These are phyloP conservation scores for Pholis gunnellus DNA, from an alignment of 2,113 vertebrate genomes.

Conservation along the genomic window DNA sequence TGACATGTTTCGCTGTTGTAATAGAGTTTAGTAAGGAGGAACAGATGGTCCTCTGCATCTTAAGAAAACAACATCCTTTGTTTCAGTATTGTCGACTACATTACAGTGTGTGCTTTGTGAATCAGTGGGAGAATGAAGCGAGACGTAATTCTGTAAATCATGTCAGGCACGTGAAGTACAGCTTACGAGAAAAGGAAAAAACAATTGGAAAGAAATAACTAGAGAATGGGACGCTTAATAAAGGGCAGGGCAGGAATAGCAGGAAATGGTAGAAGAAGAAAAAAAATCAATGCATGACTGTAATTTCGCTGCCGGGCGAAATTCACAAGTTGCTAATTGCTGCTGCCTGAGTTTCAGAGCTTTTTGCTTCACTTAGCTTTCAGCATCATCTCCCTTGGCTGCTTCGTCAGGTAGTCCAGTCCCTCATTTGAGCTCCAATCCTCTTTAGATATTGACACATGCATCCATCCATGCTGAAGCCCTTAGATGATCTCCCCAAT, in stretches of 20 bases:
- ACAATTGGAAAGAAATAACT: not conserved
- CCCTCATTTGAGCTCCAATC: slow-evolving; percentile 67
- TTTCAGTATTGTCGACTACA: not conserved
- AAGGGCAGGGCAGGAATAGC: slow-evolving; percentile 16
- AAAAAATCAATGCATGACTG: slow-evolving; percentile 50
- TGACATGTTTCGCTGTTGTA: slow-evolving; percentile 47
- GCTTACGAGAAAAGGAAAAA: not conserved
- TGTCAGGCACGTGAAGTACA: slow-evolving; percentile 1
- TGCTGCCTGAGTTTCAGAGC: slow-evolving; percentile 30
- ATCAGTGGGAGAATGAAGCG: slow-evolving; percentile 9
- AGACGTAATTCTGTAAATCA: slow-evolving; percentile 12
- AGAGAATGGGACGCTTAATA: slow-evolving; percentile 14
- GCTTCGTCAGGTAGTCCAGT: slow-evolving; percentile 58
- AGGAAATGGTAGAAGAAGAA: slow-evolving; percentile 19
- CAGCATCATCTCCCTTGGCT: slow-evolving; percentile 50
- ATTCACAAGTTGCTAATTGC: slow-evolving; percentile 63
- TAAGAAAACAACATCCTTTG: not conserved
- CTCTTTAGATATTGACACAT: slow-evolving; percentile 73
- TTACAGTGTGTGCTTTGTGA: not conserved
- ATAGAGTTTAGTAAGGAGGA: slow-evolving; percentile 27
- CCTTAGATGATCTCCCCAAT: slow-evolving; percentile 64
- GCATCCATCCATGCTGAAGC: slow-evolving; percentile 66
- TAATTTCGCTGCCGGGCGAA: slow-evolving; percentile 60
- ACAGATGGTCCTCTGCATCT: slow-evolving; percentile 40
- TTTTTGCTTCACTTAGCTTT: slow-evolving; percentile 58